Evolutionary conservation across 1,140 invertebrate genomes (phyloP).

Genomic region (Brachionus rubens): DNA sequence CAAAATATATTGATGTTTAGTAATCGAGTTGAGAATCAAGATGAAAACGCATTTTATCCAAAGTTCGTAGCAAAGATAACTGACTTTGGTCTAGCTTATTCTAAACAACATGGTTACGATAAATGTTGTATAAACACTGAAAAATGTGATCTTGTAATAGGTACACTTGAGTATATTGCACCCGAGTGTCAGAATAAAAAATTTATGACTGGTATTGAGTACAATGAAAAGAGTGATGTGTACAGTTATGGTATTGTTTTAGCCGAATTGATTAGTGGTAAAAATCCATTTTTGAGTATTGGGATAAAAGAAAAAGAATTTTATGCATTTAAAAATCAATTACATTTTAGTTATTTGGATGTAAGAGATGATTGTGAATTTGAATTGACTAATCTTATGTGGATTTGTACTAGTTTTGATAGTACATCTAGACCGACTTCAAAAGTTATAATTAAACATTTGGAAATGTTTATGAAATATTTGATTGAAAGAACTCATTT

Average conservation of each 20-base stretch:
- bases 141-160: background rate
- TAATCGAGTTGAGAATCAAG: background rate
- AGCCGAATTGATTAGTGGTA: background rate
- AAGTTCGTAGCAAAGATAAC: background rate
- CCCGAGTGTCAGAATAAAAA: background rate
- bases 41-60: background rate
- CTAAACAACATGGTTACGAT: background rate
- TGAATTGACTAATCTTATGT: background rate
- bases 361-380: background rate
- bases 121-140: background rate
- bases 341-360: background rate
- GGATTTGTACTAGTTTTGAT: background rate
- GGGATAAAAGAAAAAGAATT: background rate
- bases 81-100: background rate
- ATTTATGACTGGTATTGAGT: background rate
- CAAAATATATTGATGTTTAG: background rate
- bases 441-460: too few species aligned
- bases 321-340: background rate
- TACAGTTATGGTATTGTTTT: background rate
- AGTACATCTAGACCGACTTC: too few species aligned
- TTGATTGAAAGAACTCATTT: too few species aligned
- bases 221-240: background rate
- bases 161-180: background rate
- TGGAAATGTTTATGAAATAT: too few species aligned
- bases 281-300: background rate